phyloP scores from a whole-genome alignment of 2,888 invertebrate genomes.

The Cheiracanthium punctorium region DNA sequence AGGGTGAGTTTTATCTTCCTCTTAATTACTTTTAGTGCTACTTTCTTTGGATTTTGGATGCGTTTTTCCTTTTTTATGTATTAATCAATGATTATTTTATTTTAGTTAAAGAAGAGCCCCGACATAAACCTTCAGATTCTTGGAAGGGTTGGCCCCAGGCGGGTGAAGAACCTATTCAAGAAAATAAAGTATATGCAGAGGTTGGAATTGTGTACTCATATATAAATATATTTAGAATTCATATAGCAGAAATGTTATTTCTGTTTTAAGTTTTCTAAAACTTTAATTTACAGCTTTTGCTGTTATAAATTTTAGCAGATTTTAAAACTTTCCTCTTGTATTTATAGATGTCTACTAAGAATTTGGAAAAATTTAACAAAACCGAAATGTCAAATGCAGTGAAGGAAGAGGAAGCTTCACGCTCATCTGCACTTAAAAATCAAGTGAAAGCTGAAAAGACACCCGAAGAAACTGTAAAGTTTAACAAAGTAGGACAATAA shows the following conservation, averaged over 20 bases:
- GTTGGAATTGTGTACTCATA: too few relatives aligned
- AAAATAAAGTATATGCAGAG: constrained; percentile 52
- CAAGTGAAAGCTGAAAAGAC: constrained; percentile 41
- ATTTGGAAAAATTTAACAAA: constrained; percentile 59
- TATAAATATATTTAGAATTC: too few relatives aligned
- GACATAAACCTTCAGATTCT: constrained; percentile 35
- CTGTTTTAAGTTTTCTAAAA: too few relatives aligned
- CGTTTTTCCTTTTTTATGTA: too few relatives aligned
- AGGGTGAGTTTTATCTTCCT: constrained; percentile 13
- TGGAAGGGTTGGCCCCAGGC: constrained; percentile 65
- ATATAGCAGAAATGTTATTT: too few relatives aligned
- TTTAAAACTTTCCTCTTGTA: too few relatives aligned
- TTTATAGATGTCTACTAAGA: constrained; percentile 58
- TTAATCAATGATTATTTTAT: background rate
- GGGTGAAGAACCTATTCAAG: constrained; percentile 36
- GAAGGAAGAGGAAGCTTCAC: constrained; percentile 49
- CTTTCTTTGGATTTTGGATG: too few relatives aligned
- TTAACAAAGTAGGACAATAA: constrained; percentile 70
- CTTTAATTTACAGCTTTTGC: too few relatives aligned
- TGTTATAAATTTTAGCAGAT: too few relatives aligned
- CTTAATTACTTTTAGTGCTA: background rate
- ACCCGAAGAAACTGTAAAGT: constrained; percentile 71
- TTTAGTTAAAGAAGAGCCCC: background rate
- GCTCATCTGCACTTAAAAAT: constrained; percentile 24
- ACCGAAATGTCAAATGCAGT: constrained; percentile 47